Percentiles rank a stretch among this genome's conserved stretches.
Conservation (phyloP, 2,888 invertebrate species). For the Galeopsomyia nigrocyanea region DNA sequence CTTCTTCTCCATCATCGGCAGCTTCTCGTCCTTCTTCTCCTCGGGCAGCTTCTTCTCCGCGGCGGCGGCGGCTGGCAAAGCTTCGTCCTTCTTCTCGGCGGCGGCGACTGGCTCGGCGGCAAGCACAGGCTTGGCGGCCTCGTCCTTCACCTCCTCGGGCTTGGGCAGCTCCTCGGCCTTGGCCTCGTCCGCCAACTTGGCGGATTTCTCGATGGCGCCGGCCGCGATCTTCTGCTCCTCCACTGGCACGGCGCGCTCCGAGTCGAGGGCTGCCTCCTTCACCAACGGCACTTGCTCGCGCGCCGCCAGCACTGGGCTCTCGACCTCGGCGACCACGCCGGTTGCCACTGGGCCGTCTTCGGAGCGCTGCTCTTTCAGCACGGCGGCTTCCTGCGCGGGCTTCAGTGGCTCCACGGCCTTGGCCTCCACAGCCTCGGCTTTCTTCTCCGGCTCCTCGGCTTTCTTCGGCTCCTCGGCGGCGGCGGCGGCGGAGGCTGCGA, state of each 20-base stretch:
- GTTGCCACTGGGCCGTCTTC: constrained; percentile 37
- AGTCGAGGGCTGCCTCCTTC: constrained; percentile 46
- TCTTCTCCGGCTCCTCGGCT: constrained; percentile 15
- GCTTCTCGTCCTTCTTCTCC: constrained; percentile 10
- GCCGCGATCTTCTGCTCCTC: constrained; percentile 33
- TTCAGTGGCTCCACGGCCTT: neutral
- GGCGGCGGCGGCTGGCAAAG: constrained; percentile 32
- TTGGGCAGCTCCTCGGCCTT: constrained; percentile 65
- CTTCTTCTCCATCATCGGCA: neutral
- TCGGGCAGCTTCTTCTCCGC: neutral
- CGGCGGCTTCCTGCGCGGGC: constrained; percentile 11
- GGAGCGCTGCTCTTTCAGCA: constrained; percentile 36
- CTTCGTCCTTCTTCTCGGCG: constrained; percentile 48
- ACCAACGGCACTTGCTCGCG: constrained; percentile 34
- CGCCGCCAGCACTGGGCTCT: constrained; percentile 21
- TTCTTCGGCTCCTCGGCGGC: constrained; percentile 35
- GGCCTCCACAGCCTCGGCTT: constrained; percentile 1
- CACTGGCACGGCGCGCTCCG: constrained; percentile 36
- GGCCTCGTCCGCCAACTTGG: constrained; percentile 57
- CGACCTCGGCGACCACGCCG: constrained; percentile 22
- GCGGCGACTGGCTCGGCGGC: constrained; percentile 1
- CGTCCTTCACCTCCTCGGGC: constrained; percentile 61
- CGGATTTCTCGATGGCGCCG: constrained; percentile 45
- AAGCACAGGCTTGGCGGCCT: constrained; percentile 2
- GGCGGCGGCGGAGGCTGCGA: no score